Evolutionary conservation across 2,797 vertebrate genomes (phyloP), one percentile per base, ranked within the genome.

Genomic region (Acanthurus lineatus): DNA sequence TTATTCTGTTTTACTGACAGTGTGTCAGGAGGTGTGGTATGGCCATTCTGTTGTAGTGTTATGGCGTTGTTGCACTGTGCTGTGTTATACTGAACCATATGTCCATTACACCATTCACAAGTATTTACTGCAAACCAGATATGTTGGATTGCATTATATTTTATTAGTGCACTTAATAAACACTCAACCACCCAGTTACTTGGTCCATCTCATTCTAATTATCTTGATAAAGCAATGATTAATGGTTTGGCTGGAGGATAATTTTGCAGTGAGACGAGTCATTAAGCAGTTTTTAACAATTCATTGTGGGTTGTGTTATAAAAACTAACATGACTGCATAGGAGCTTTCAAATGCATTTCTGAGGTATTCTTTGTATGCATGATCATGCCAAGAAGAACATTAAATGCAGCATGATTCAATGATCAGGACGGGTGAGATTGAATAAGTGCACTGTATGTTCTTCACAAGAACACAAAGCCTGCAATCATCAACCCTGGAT

Each of bases 201-300:
- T 32, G 67, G 56, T 60, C 25, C 15, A 17, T 28, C 56, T 71
- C 28, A 35, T 52, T 17, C 44, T 20, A 44, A 42, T 64, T n/a
- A 76, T 79, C 48, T 66, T 14, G 40, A 70, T 57, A 11, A 38
- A 65, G 3, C 12, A n/a, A 17, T 42, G 47, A 58, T 67, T 28
- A 16, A 20, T 58, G 52, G 20, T 38, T 62, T 40, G 7, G 6
- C 45, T 32, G 59, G 64, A 54, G 25, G 12, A 38, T 38, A 61
- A 32, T 16, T 51, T 49, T 44, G 19, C 57, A 54, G 69, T 81
- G 65, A 58, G 56, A 56, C 1, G 5, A 61, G 35, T 77, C 57
- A 76, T 59, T 69, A 3, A 51, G 53, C 32, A 47, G 25, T 72
- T 83, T 75, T 70, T 40, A 60, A 52, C 28, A 35, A 25, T 53